Evolutionary conservation across 1,140 invertebrate species (phyloP).

Genomic region (Protaetia brevitarsis): DNA sequence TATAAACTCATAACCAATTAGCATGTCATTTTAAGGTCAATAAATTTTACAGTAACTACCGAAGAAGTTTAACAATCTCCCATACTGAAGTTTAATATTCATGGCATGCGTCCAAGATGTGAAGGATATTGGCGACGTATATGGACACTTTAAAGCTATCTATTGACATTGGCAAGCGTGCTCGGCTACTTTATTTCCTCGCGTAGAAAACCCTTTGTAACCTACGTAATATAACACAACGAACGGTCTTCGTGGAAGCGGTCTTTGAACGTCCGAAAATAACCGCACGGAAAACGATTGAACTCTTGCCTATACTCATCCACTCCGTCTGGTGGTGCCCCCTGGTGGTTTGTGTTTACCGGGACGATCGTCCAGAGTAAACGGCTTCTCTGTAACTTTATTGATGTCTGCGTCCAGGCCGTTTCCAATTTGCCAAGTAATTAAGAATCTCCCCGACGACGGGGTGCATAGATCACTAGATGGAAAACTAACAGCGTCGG

Average conservation of each 20-base stretch:
- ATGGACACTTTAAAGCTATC: neutral
- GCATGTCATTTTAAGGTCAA: no score
- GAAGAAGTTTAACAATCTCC: no score
- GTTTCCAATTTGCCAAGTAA: neutral
- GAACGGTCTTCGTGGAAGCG: neutral
- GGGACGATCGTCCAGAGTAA: neutral
- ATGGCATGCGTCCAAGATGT: no score
- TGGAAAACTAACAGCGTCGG: neutral
- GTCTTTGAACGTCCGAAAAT: slow-evolving; percentile 1
- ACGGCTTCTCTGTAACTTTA: neutral
- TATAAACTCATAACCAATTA: no score
- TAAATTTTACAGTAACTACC: no score
- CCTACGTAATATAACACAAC: neutral
- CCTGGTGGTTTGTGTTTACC: neutral
- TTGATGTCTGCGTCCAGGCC: neutral
- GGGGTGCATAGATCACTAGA: neutral
- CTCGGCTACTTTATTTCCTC: neutral
- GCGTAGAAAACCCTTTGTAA: slow-evolving; percentile 6
- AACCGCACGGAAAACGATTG: neutral
- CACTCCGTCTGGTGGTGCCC: neutral
- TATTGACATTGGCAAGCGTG: neutral
- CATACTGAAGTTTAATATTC: no score
- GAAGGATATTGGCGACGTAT: neutral
- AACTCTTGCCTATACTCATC: neutral
- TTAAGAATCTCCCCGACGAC: neutral